A percentile compares a stretch with the other conserved stretches of the same genome.
Evolutionary conservation across 2,797 vertebrate genomes (phyloP).

Genomic region (Halcyon leucocephala): DNA sequence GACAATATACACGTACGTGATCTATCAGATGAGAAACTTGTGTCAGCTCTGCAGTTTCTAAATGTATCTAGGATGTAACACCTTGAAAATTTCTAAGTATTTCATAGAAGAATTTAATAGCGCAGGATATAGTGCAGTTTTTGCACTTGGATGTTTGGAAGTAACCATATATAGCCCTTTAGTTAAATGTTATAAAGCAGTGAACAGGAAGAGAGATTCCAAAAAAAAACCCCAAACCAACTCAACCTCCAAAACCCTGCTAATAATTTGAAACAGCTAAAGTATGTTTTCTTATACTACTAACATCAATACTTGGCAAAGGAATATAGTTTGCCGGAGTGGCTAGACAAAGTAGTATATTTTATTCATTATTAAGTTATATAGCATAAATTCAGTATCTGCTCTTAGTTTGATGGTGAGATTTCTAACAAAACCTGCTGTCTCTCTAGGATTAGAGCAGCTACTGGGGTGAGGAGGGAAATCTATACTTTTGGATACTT

Average conservation of each 20-base stretch:
- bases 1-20: background rate
- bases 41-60: background rate
- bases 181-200: background rate
- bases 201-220: background rate
- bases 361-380: background rate
- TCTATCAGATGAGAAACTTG: background rate
- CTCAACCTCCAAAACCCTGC: rapidly evolving
- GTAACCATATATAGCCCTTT: background rate
- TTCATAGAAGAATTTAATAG: background rate
- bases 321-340: background rate
- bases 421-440: constrained; percentile 14
- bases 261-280: background rate
- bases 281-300: background rate
- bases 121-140: background rate
- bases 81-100: background rate
- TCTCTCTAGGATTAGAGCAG: background rate
- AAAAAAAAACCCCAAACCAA: background rate
- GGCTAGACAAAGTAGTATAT: background rate
- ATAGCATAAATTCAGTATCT: background rate
- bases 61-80: background rate
- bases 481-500: background rate
- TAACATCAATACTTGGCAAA: background rate
- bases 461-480: background rate
- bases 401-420: background rate
- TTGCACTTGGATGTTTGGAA: background rate